A percentile compares a stretch with the other conserved stretches of the same genome.
Evolutionary conservation across 2,113 vertebrate species (phyloP).

Genomic region (Melanocharis versteri): DNA sequence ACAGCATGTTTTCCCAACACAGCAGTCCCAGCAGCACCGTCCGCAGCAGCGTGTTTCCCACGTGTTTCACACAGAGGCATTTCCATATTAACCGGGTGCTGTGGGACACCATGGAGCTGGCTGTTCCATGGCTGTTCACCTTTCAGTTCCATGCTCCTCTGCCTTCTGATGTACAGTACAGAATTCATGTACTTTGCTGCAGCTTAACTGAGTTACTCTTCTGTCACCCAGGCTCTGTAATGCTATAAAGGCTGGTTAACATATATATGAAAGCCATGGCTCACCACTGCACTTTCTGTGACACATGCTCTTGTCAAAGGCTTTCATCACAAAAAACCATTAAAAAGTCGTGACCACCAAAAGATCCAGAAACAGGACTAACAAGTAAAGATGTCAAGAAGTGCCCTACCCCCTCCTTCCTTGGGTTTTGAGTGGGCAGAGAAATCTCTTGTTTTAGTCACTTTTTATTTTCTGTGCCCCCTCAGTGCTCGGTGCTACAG

Average conservation of each 20-base stretch:
- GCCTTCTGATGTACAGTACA: background rate
- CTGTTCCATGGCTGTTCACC: background rate
- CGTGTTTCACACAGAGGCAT: background rate
- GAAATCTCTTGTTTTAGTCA: background rate
- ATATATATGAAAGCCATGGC: conserved; percentile 56
- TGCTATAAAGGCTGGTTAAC: conserved; percentile 29
- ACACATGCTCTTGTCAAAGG: conserved; percentile 8
- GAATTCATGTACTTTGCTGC: background rate
- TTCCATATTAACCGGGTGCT: background rate
- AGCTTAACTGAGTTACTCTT: conserved; percentile 3
- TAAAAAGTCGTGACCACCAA: background rate
- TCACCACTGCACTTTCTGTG: background rate
- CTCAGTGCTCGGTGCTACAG: fast-evolving
- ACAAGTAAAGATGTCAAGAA: background rate
- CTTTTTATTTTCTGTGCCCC: background rate
- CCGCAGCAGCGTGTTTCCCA: background rate
- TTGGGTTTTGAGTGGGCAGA: background rate
- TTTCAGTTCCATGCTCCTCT: background rate
- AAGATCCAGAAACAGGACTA: background rate
- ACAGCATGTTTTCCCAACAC: background rate
- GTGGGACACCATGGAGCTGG: background rate
- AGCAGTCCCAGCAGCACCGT: fast-evolving
- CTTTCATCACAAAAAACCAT: background rate
- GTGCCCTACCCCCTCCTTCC: background rate
- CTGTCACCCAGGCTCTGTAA: background rate